phyloP scores from a whole-genome alignment of 37 sponge, comb jelly and placozoan genomes.

The Hexactinellida sp. region DNA sequence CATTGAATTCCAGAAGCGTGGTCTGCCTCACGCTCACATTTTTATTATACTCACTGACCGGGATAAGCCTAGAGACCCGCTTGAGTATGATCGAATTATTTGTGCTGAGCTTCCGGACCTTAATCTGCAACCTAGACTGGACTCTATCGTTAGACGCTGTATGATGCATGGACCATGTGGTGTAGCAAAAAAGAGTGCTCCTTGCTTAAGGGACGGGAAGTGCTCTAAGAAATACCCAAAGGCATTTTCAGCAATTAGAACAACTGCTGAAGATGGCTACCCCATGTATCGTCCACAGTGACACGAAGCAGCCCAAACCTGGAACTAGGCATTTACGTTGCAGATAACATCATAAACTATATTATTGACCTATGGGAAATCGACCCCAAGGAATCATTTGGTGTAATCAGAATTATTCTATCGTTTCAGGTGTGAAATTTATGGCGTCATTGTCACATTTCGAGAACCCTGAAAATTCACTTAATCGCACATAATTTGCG shows the following conservation, averaged over 20 bases:
- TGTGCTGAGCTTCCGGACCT: not conserved
- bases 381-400: too few relatives aligned
- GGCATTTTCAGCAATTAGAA: not conserved
- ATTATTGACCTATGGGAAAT: too few relatives aligned
- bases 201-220: not conserved
- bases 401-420: too few relatives aligned
- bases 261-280: too few relatives aligned
- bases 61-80: not conserved
- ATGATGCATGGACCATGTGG: constrained; percentile 34
- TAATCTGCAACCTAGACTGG: not conserved
- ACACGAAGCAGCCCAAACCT: too few relatives aligned
- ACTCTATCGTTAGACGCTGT: constrained; percentile 3
- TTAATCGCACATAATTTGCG: too few relatives aligned
- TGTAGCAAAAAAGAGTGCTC: not conserved
- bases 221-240: constrained; percentile 18
- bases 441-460: too few relatives aligned
- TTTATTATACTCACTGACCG: not conserved
- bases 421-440: too few relatives aligned
- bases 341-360: too few relatives aligned
- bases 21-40: constrained; percentile 32
- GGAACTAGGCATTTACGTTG: too few relatives aligned
- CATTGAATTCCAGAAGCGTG: constrained; percentile 21
- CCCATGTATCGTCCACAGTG: too few relatives aligned
- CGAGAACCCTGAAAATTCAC: too few relatives aligned
- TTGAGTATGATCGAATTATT: not conserved